phyloP scores from a whole-genome alignment of 1,140 invertebrate genomes.

The Tachypleus tridentatus region DNA sequence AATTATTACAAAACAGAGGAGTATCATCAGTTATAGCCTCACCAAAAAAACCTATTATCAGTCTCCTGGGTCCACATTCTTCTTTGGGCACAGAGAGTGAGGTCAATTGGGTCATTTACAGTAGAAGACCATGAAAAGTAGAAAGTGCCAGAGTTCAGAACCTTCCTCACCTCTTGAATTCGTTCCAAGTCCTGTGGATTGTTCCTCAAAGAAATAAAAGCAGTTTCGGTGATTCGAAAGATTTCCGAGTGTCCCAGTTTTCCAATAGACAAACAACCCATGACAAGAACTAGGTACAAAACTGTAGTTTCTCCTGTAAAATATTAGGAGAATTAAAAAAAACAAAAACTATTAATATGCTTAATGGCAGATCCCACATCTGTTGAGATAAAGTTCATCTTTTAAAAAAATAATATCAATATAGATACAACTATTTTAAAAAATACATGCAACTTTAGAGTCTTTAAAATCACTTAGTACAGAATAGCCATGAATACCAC shows the following conservation, averaged over 20 bases:
- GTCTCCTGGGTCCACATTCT: conserved; percentile 59
- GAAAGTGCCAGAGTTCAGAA: conserved; percentile 91
- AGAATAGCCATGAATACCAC: too few species aligned
- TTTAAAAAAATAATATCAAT: too few species aligned
- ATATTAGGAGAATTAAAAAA: not conserved
- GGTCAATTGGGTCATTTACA: conserved; percentile 47
- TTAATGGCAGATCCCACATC: too few species aligned
- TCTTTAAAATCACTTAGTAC: too few species aligned
- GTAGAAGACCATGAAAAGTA: conserved; percentile 73
- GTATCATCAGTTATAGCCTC: not conserved
- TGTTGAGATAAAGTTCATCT: too few species aligned
- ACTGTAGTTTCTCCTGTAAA: conserved; percentile 57
- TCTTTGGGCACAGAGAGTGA: conserved; percentile 85
- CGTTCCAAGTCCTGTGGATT: conserved; percentile 58
- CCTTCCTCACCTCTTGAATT: conserved; percentile 55
- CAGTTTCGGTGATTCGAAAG: conserved; percentile 82
- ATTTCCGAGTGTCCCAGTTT: conserved; percentile 88
- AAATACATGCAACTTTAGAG: too few species aligned
- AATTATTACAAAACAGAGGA: not conserved
- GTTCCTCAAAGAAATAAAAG: conserved; percentile 74
- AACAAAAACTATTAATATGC: too few species aligned
- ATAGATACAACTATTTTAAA: not conserved
- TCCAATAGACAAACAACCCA: conserved; percentile 84
- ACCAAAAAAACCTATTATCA: conserved; percentile 92
- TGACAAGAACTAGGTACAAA: conserved; percentile 82